phyloP scores from a whole-genome alignment of 2,888 invertebrate genomes.

The Platynereis dumerilii region DNA sequence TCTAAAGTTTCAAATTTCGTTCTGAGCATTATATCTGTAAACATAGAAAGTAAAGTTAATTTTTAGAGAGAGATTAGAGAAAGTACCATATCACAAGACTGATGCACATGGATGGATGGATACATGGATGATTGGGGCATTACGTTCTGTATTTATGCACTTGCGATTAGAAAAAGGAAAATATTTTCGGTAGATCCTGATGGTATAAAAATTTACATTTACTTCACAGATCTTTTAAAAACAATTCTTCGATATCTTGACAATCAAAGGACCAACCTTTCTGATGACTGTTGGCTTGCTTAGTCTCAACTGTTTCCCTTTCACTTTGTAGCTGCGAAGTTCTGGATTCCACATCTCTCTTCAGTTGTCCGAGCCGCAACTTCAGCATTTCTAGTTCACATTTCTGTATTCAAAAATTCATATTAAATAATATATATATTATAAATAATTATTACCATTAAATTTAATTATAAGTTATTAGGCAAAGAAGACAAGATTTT shows the following conservation, averaged over 20 bases:
- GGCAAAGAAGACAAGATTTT: neutral
- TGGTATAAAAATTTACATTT: no score
- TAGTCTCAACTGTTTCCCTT: conserved; percentile 68
- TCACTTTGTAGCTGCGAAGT: conserved; percentile 70
- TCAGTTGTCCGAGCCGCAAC: conserved; percentile 51
- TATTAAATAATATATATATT: no score
- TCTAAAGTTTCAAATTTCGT: conserved; percentile 64
- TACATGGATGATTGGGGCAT: no score
- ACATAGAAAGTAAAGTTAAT: neutral
- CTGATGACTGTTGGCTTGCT: conserved; percentile 35
- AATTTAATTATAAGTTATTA: no score
- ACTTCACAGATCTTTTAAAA: no score
- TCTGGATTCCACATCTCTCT: conserved; percentile 53
- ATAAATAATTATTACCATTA: conserved; percentile 1
- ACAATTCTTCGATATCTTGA: no score
- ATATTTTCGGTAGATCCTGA: no score
- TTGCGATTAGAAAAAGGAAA: no score
- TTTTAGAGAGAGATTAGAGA: no score
- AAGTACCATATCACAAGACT: no score
- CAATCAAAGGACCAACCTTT: conserved; percentile 49
- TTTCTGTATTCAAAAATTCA: conserved; percentile 36
- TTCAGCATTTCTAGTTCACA: conserved; percentile 51
- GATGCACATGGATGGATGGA: no score
- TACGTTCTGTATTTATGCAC: no score
- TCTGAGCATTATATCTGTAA: conserved; percentile 27